These are phyloP conservation scores for Batillaria attramentaria DNA, from an alignment of 1,140 invertebrate species.

Conservation along the genomic window DNA sequence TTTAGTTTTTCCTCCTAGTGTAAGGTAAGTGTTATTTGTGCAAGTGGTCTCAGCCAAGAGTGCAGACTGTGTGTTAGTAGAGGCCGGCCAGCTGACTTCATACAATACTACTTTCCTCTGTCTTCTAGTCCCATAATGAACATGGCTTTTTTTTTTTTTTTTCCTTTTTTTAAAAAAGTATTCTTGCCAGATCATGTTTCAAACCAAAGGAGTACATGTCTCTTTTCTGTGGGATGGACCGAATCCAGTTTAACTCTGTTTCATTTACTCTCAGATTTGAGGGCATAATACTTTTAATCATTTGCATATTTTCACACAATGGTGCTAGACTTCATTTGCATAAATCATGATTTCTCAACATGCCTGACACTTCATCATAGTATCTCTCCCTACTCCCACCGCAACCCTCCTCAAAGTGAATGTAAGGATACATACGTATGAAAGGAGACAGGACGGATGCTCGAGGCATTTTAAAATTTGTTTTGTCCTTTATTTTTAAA, in stretches of 20 bases:
- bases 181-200: background rate
- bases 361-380: background rate
- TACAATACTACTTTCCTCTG: conserved; percentile 6
- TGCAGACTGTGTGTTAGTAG: conserved; percentile 30
- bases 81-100: conserved; percentile 31
- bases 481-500: no score
- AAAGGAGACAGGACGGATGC: no score
- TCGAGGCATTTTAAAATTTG: no score
- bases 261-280: background rate
- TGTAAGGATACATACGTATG: no score
- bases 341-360: conserved; percentile 11
- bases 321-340: conserved; percentile 29
- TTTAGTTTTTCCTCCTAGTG: background rate
- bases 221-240: conserved; percentile 25
- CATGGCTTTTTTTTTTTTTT: background rate
- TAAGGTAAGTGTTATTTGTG: conserved; percentile 27
- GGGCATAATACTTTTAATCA: conserved; percentile 12
- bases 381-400: background rate
- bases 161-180: background rate
- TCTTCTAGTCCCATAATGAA: conserved; percentile 4
- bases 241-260: background rate
- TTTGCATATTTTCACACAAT: conserved; percentile 2
- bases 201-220: no score
- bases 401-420: no score
- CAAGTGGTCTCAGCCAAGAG: conserved; percentile 36